Conservation (phyloP, 2,113 vertebrate genomes). For the Oceanodroma tethys region DNA sequence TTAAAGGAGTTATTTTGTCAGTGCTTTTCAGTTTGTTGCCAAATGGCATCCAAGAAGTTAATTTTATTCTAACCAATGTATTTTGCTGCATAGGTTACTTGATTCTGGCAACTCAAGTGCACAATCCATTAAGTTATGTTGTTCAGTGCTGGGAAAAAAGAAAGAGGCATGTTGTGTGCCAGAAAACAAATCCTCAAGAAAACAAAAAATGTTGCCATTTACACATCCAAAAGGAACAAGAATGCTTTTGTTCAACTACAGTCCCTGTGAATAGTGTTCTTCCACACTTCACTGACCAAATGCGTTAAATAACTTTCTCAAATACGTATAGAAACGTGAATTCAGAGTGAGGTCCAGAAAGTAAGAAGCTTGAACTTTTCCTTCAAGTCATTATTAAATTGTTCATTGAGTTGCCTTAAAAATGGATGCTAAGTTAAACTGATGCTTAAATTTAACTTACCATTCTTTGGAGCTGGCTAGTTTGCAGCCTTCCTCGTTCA, state of each 20-base stretch:
- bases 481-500: conserved; percentile 93
- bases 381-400: background rate
- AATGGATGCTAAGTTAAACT: background rate
- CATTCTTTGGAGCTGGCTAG: conserved; percentile 98
- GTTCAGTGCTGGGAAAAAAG: background rate
- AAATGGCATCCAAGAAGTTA: background rate
- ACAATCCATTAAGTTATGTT: background rate
- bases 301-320: background rate
- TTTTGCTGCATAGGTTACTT: background rate
- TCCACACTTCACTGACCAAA: background rate
- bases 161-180: background rate
- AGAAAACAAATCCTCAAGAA: background rate
- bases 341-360: background rate
- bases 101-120: background rate
- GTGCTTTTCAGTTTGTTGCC: background rate
- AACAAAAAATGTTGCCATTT: background rate
- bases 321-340: background rate
- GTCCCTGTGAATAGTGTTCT: background rate
- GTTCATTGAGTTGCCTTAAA: background rate
- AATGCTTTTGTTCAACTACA: background rate
- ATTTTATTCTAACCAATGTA: background rate
- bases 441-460: conserved; percentile 64
- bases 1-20: background rate
- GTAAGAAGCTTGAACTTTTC: background rate
- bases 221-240: background rate